Evolutionary conservation across 2,888 invertebrate species (phyloP), one percentile per base, ranked within the genome.

Genomic region (Danaus chrysippus): DNA sequence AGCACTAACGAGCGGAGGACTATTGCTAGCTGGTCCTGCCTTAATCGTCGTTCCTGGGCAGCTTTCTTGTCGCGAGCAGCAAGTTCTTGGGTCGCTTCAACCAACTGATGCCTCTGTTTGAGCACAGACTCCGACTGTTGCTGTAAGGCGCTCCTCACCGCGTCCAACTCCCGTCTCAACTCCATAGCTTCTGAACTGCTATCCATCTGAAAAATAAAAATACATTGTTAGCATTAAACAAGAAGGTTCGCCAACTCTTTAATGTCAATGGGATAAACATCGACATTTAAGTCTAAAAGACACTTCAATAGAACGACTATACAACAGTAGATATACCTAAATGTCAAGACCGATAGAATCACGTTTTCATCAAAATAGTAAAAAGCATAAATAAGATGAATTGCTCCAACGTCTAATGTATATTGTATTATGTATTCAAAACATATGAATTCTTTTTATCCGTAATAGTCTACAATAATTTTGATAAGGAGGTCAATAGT

Each of bases 21-120:
- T 67, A 93, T 91, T 5, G 94, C 93, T 34, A 95, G 90, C 75
- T 95, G 95, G 76, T 93, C 93, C 81, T 95, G 94, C 49, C 94
- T 90, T 6, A 94, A 88, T 2, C 92, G 88, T 67, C 92, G 92
- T 75, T 94, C 94, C 63, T 92, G 92, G 34, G 92, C 86, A 59
- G 93, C 91, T 72, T 93, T 92, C 61, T 91, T 91, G 73, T 94
- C 93, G 61, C 93, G 92, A 52, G 92, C 90, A 64, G 92, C 92
- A 62, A 94, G 88, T 52, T 92, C 90, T 66, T 92, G 90, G 0
- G 92, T 92, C 67, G 93, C 93, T 73, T 94, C 94, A 9, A 93
- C 92, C 34, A 94, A 93, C 74, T 95, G 91, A 74, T 94, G 94
- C 53, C 94, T 88, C 73, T 95, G 95, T 73, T 94, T 92, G 63